Percentiles rank a stretch among this genome's conserved stretches.
These are phyloP conservation scores for Patella vulgata DNA, from an alignment of 1,140 invertebrate genomes.

Conservation along the genomic window DNA sequence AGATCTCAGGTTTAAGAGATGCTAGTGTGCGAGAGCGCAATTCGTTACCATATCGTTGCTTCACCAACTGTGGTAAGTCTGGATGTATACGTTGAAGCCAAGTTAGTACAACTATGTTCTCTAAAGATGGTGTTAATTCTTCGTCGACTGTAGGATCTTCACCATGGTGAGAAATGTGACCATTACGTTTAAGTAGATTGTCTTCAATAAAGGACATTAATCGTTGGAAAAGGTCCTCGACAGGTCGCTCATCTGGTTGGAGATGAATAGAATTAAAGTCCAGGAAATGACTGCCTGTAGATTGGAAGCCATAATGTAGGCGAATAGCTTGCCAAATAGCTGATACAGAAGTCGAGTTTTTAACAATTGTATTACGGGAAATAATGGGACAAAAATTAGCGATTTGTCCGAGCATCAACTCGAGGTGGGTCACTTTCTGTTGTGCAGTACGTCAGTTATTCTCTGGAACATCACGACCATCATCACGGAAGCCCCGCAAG, in stretches of 20 bases:
- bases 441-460: too few species aligned
- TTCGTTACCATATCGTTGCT: constrained; percentile 36
- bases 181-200: constrained; percentile 16
- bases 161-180: too few species aligned
- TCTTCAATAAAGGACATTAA: constrained; percentile 32
- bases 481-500: constrained; percentile 16
- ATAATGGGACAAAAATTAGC: too few species aligned
- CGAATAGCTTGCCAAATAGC: too few species aligned
- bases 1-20: constrained; percentile 43
- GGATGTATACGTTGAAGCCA: constrained; percentile 29
- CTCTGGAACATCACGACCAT: constrained; percentile 18
- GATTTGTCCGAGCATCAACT: constrained; percentile 37
- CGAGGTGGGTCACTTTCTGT: constrained; percentile 26
- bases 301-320: too few species aligned
- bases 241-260: constrained; percentile 23
- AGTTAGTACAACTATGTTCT: constrained; percentile 31
- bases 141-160: constrained; percentile 21
- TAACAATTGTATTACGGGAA: too few species aligned
- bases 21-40: constrained; percentile 25
- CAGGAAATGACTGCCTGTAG: constrained; percentile 34
- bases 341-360: too few species aligned
- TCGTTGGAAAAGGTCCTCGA: constrained; percentile 36
- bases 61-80: constrained; percentile 23
- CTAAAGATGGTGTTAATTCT: constrained; percentile 20
- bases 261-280: constrained; percentile 38